phyloP scores from a whole-genome alignment of 2,888 invertebrate genomes.

The Beris chalybata region DNA sequence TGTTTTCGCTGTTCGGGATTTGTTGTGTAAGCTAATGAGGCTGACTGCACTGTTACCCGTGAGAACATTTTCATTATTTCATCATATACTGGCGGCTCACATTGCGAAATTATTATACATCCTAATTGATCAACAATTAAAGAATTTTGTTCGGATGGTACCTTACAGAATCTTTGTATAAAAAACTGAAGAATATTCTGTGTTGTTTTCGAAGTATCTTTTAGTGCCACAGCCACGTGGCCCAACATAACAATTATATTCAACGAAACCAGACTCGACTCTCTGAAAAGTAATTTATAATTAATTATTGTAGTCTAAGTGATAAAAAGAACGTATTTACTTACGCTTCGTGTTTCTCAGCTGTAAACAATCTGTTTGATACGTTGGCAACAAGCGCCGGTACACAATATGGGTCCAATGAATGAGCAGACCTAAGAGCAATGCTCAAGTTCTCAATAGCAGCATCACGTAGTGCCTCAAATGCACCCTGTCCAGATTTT shows the following conservation, averaged over 20 bases:
- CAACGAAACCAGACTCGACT: constrained; percentile 88
- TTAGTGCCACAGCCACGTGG: constrained; percentile 92
- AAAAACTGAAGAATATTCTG: constrained; percentile 96
- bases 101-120: constrained; percentile 95
- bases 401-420: constrained; percentile 88
- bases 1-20: constrained; percentile 64
- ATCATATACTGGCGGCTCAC: constrained; percentile 81
- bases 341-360: constrained; percentile 83
- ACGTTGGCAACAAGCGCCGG: constrained; percentile 95
- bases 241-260: constrained; percentile 98
- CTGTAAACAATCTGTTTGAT: constrained; percentile 92
- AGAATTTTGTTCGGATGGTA: constrained; percentile 88
- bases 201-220: constrained; percentile 90
- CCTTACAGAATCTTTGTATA: constrained; percentile 91
- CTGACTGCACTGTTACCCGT: constrained; percentile 90
- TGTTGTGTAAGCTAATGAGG: constrained; percentile 72
- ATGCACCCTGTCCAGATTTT: constrained; percentile 67
- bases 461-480: constrained; percentile 90
- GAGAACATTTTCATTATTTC: constrained; percentile 99
- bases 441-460: constrained; percentile 95
- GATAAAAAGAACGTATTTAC: constrained; percentile 25
- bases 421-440: constrained; percentile 87
- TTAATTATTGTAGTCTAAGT: constrained; percentile 5
- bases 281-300: constrained; percentile 60
- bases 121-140: constrained; percentile 97